Conservation (phyloP, 2,888 invertebrate species). For the Dynastes grantii region DNA sequence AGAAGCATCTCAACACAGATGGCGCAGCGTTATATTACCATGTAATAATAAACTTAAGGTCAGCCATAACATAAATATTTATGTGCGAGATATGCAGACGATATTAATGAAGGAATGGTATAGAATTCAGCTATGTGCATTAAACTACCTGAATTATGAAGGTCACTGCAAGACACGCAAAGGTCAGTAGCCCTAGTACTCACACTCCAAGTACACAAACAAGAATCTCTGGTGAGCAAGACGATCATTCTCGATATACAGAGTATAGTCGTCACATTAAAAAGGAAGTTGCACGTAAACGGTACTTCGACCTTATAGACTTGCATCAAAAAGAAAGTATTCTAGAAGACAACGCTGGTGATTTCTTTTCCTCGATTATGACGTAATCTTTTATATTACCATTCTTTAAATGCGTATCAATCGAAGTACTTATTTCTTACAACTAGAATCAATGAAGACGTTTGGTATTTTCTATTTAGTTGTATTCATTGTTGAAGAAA, state of each 20-base stretch:
- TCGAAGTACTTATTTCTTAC: too few relatives aligned
- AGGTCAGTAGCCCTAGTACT: conserved; percentile 37
- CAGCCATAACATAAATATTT: conserved; percentile 30
- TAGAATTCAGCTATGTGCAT: conserved; percentile 15
- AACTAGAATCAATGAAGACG: not conserved
- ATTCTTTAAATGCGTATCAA: not conserved
- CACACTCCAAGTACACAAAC: conserved; percentile 3
- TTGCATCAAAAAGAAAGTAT: not conserved
- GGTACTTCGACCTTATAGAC: not conserved
- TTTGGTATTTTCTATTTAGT: not conserved
- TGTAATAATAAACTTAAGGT: conserved; percentile 18
- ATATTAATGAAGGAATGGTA: conserved; percentile 28
- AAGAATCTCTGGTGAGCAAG: conserved; percentile 25
- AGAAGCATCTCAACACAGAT: conserved; percentile 4
- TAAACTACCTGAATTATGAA: conserved; percentile 36
- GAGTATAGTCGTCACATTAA: conserved; percentile 4
- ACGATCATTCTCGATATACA: conserved; percentile 23
- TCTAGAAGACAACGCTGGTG: too few relatives aligned
- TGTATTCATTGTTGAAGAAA: not conserved
- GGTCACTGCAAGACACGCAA: conserved; percentile 38
- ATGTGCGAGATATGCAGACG: conserved; percentile 22
- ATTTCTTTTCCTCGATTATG: not conserved
- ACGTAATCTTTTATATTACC: not conserved
- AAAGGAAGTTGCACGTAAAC: not conserved
- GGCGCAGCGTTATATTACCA: not conserved